Percentiles rank a stretch among this genome's conserved stretches.
Conservation (phyloP, 2,888 invertebrate genomes). For the Troides helena region DNA sequence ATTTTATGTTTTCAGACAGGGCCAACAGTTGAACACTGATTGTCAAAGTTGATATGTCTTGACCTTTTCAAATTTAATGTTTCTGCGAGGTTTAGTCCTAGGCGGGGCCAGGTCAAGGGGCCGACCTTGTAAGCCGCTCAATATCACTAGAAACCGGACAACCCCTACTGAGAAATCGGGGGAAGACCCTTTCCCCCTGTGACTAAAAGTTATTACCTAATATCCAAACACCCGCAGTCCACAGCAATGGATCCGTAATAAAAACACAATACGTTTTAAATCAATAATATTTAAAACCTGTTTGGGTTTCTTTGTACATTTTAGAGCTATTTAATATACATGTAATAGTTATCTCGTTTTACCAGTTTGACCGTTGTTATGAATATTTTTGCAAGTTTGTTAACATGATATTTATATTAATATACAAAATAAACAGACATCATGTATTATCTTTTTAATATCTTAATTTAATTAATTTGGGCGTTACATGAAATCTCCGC, state of each 20-base stretch:
- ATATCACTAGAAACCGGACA: constrained; percentile 83
- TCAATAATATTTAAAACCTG: constrained; percentile 9
- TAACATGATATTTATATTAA: too few relatives aligned
- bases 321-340: background rate
- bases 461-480: too few relatives aligned
- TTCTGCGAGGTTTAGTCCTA: constrained; percentile 48
- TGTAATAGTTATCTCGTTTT: constrained; percentile 1
- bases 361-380: background rate
- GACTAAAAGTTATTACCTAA: constrained; percentile 1
- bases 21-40: constrained; percentile 36
- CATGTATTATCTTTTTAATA: too few relatives aligned
- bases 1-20: constrained; percentile 1
- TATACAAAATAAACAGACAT: too few relatives aligned
- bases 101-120: constrained; percentile 86
- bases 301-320: background rate
- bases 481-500: too few relatives aligned
- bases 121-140: constrained; percentile 91
- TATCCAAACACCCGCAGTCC: constrained; percentile 11
- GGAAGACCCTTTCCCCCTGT: constrained; percentile 9
- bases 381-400: background rate
- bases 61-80: constrained; percentile 49
- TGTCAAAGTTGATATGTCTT: constrained; percentile 41
- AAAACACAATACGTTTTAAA: constrained; percentile 19
- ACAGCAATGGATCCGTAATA: constrained; percentile 9
- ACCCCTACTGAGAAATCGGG: constrained; percentile 35